Evolutionary conservation across 2,113 vertebrate species (phyloP), one percentile per base, ranked within the genome.

Genomic region (cat (Felis catus)): DNA sequence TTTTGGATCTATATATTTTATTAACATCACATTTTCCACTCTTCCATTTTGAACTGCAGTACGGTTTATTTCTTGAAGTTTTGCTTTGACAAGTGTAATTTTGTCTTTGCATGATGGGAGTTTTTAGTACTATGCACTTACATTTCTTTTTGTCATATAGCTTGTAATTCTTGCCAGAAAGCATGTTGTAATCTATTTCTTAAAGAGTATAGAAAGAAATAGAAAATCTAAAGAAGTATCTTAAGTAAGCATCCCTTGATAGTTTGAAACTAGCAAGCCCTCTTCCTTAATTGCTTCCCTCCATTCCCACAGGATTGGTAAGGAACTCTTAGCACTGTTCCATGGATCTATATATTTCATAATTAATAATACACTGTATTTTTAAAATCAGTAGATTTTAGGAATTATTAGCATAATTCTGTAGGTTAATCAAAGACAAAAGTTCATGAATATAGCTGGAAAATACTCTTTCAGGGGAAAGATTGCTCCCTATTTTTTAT

Each of bases 201-300:
- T 93, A 45, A 70, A 91, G 29, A 94, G 33, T 85, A 5, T 39
- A 82, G 73, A 95, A 95, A 95, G 23, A 96, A 96, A 51, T 0
- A 33, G 78, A 48, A 93, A 91, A 84, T 95, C 85, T 93, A 78
- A 97, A 97, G 90, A 88, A 81, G 87, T 78, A 19, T 51, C 45
- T 95, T 97, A 93, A 94, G 39, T 97, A 93, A 94, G 39, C 41
- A 48, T 71, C 9, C 88, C 55, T 88, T 55, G 27, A 89, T 90
- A 97, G 33, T 94, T 95, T 97, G 93, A 96, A 92, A 97, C 92
- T 95, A 84, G 53, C 85, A 97, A 92, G 21, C 36, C 65, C 13
- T 66, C 80, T 12, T 3, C 81, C 29, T 14, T 91, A 97, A 97
- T 97, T 96, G 85, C 88, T 97, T 97, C 85, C 71, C 82, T 68